These are phyloP conservation scores for Pelecanus crispus DNA, from an alignment of 2,113 vertebrate genomes.

Conservation along the genomic window DNA sequence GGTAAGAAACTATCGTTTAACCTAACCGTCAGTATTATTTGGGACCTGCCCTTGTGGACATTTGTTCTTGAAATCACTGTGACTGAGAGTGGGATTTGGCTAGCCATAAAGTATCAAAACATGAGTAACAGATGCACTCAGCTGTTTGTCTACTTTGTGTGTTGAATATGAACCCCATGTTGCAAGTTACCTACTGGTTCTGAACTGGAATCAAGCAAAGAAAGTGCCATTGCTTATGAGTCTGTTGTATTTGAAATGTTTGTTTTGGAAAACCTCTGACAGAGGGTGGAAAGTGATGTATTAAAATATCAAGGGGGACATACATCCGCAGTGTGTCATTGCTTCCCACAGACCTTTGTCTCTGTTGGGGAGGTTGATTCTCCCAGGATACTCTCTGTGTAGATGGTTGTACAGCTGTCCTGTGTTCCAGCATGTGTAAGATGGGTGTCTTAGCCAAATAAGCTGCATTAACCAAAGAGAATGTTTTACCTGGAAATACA, in stretches of 20 bases:
- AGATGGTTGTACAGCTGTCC: not conserved
- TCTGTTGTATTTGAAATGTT: not conserved
- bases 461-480: not conserved
- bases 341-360: not conserved
- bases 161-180: not conserved
- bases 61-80: not conserved
- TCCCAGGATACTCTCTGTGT: not conserved
- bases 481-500: not conserved
- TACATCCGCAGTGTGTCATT: not conserved
- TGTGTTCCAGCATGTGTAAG: not conserved
- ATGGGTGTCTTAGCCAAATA: not conserved
- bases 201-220: not conserved
- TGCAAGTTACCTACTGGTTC: not conserved
- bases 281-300: not conserved
- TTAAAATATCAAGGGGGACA: not conserved
- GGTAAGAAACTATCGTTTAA: slow-evolving; percentile 68
- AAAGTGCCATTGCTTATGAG: not conserved
- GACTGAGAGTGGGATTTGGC: slow-evolving; percentile 4
- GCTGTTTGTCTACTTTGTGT: not conserved
- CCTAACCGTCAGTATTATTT: not conserved
- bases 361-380: not conserved
- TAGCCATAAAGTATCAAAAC: not conserved
- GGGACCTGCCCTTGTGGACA: not conserved
- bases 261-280: not conserved
- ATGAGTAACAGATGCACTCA: slow-evolving; percentile 12